Conservation (phyloP, 2,113 vertebrate species). For the Dasyornis broadbenti region DNA sequence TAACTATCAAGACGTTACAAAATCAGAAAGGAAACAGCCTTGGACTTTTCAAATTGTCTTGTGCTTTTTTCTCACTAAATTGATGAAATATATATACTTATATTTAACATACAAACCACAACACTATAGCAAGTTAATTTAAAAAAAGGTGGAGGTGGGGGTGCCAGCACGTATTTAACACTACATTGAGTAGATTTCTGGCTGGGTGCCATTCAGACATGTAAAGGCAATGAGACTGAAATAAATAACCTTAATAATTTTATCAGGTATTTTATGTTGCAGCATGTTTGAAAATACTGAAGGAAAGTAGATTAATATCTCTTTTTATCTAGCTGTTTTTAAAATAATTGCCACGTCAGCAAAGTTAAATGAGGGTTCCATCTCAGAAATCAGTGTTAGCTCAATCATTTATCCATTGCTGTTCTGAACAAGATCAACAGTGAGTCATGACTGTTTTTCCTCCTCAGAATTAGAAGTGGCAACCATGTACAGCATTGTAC, state of each 20-base stretch:
- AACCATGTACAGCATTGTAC: background rate
- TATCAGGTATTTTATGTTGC: constrained; percentile 28
- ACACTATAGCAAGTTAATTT: background rate
- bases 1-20: background rate
- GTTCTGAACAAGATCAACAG: background rate
- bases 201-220: constrained; percentile 8
- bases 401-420: background rate
- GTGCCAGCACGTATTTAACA: background rate
- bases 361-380: background rate
- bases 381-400: background rate
- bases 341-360: background rate
- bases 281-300: constrained; percentile 35
- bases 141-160: background rate
- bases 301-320: background rate
- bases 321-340: constrained; percentile 1
- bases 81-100: background rate
- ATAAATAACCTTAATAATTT: constrained; percentile 49
- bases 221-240: constrained; percentile 33
- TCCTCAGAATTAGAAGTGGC: background rate
- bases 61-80: background rate
- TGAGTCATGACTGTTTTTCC: background rate
- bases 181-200: background rate
- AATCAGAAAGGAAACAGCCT: background rate
- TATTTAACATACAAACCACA: background rate
- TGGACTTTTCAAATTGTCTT: background rate